Conservation (phyloP, 2,888 invertebrate genomes). For the Gastracanthus pulcherrimus region DNA sequence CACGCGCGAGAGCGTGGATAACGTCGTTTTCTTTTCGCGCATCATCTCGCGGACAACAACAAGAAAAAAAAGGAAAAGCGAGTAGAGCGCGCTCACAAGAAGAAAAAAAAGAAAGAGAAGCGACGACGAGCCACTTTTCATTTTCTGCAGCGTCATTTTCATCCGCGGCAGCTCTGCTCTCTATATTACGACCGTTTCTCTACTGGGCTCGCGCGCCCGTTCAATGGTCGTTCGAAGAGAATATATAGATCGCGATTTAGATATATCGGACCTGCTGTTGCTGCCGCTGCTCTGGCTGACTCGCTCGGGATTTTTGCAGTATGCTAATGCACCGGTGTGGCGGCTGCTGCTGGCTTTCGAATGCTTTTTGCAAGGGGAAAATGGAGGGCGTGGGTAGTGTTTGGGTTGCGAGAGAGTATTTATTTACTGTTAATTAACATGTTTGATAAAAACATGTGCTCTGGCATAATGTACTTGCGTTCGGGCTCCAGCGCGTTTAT, state of each 20-base stretch:
- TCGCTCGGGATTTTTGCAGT: not conserved
- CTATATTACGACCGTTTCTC: not conserved
- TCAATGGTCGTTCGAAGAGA: not conserved
- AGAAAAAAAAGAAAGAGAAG: not conserved
- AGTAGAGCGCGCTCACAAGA: not conserved
- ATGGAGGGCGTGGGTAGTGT: too few species aligned
- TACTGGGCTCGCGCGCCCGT: too few species aligned
- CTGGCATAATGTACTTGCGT: too few species aligned
- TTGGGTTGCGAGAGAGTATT: not conserved
- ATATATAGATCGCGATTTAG: constrained; percentile 3
- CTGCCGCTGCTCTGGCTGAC: not conserved
- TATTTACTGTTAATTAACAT: too few species aligned
- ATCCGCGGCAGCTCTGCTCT: constrained; percentile 1
- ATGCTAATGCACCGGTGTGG: not conserved
- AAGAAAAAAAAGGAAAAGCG: not conserved
- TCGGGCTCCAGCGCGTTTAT: too few species aligned
- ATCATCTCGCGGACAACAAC: too few species aligned
- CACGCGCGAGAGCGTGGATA: constrained; percentile 27
- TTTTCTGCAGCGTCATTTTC: constrained; percentile 48
- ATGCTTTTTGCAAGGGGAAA: too few species aligned
- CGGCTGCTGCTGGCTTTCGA: not conserved
- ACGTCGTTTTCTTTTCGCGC: not conserved
- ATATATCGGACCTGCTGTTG: not conserved
- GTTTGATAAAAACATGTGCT: too few species aligned
- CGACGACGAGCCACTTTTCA: constrained; percentile 16